Evolutionary conservation across 2,888 invertebrate species (phyloP).

Genomic region (Toxonevra muliebris): DNA sequence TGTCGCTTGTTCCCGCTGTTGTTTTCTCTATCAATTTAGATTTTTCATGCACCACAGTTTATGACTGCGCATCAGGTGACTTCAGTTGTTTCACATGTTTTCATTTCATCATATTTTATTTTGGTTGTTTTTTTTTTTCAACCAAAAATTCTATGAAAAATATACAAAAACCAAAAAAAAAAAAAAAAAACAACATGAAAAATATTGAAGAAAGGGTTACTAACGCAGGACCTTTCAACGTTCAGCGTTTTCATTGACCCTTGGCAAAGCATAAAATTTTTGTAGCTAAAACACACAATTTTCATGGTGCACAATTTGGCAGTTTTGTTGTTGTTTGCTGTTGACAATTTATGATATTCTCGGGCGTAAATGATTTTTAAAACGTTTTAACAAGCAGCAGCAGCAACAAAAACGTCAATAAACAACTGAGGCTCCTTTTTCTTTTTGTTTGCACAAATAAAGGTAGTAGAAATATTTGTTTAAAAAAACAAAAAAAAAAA

Average conservation of each 20-base stretch:
- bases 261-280: conserved; percentile 35
- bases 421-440: conserved; percentile 7
- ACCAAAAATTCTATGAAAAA: too few relatives aligned
- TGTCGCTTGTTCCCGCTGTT: conserved; percentile 3
- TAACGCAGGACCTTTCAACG: background rate
- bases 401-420: conserved; percentile 16
- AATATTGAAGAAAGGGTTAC: background rate
- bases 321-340: conserved; percentile 22
- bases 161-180: background rate
- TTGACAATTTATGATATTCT: conserved; percentile 38
- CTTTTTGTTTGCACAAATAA: too few relatives aligned
- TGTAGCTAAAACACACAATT: conserved; percentile 39
- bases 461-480: conserved; percentile 7
- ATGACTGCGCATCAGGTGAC: conserved; percentile 39
- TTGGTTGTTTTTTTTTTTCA: too few relatives aligned
- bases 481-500: conserved; percentile 18
- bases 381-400: conserved; percentile 18
- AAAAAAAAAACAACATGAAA: background rate
- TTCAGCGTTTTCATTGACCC: conserved; percentile 1
- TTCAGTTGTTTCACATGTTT: conserved; percentile 6
- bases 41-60: background rate
- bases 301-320: conserved; percentile 22
- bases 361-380: conserved; percentile 29
- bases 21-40: background rate
- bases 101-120: too few relatives aligned